Evolutionary conservation across 2,888 invertebrate genomes (phyloP).

Genomic region (Meteorus colon): DNA sequence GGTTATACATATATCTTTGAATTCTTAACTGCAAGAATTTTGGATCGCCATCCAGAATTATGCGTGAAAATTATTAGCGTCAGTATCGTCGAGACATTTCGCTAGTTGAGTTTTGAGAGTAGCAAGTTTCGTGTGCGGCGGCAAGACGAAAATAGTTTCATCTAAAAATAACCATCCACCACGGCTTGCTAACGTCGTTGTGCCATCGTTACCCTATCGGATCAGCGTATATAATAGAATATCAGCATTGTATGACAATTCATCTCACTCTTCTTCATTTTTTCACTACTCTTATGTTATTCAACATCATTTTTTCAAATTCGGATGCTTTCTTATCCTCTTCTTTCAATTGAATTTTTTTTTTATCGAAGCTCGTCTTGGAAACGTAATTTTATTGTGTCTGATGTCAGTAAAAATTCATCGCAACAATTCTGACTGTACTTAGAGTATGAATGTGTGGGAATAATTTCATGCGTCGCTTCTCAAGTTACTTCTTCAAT

Average conservation of each 20-base stretch:
- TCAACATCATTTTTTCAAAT: neutral
- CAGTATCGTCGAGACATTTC: constrained; percentile 12
- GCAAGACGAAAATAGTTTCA: constrained; percentile 50
- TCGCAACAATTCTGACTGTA: neutral
- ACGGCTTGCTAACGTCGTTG: neutral
- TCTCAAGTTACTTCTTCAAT: constrained; percentile 6
- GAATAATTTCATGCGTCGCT: constrained; percentile 25
- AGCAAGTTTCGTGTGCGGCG: constrained; percentile 41
- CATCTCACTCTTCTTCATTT: neutral
- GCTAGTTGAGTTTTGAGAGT: constrained; percentile 25
- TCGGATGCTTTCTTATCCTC: neutral
- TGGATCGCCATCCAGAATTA: neutral
- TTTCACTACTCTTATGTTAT: neutral
- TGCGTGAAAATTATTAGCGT: constrained; percentile 38
- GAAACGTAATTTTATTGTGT: constrained; percentile 6
- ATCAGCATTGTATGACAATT: neutral
- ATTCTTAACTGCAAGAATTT: neutral
- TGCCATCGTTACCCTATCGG: neutral
- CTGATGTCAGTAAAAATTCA: constrained; percentile 10
- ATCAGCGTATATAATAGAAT: constrained; percentile 11
- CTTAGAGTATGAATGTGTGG: neutral
- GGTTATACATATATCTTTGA: neutral
- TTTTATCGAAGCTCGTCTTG: neutral
- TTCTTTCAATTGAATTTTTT: neutral
- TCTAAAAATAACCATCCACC: constrained; percentile 50